phyloP scores from a whole-genome alignment of 2,113 vertebrate genomes.

The Mesoclemmys tuberculata region DNA sequence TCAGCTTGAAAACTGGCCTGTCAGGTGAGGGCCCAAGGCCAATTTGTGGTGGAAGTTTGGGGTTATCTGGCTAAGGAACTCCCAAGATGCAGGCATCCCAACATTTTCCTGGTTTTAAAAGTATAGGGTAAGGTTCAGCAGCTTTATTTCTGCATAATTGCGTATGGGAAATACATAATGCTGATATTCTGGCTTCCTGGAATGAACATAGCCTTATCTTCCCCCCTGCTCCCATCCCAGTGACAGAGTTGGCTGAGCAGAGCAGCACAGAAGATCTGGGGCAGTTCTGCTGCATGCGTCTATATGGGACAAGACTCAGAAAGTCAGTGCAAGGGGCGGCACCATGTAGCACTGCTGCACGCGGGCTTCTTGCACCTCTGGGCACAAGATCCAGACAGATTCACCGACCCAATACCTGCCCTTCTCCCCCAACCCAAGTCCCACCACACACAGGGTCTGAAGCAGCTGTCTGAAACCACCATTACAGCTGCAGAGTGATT shows the following conservation, averaged over 20 bases:
- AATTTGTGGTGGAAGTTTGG: not conserved
- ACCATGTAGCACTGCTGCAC: not conserved
- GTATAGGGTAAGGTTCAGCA: too few species aligned
- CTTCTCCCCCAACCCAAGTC: not conserved
- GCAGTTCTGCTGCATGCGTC: not conserved
- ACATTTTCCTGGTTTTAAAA: not conserved
- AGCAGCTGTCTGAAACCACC: fast-evolving
- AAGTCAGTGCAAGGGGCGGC: not conserved
- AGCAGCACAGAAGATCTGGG: not conserved
- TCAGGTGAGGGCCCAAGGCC: fast-evolving
- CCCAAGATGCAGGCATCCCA: not conserved
- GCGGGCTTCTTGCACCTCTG: not conserved
- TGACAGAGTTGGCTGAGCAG: not conserved
- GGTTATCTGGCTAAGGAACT: not conserved
- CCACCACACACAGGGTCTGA: not conserved
- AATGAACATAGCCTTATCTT: not conserved
- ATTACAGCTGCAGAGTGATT: not conserved
- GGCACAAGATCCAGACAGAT: not conserved
- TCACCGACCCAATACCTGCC: not conserved
- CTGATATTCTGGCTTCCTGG: not conserved
- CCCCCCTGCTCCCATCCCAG: not conserved
- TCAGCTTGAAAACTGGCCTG: not conserved
- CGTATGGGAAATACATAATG: not conserved
- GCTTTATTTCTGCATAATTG: not conserved
- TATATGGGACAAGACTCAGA: not conserved